phyloP scores from a whole-genome alignment of 2,113 vertebrate species.

The Oreamnos americanus region DNA sequence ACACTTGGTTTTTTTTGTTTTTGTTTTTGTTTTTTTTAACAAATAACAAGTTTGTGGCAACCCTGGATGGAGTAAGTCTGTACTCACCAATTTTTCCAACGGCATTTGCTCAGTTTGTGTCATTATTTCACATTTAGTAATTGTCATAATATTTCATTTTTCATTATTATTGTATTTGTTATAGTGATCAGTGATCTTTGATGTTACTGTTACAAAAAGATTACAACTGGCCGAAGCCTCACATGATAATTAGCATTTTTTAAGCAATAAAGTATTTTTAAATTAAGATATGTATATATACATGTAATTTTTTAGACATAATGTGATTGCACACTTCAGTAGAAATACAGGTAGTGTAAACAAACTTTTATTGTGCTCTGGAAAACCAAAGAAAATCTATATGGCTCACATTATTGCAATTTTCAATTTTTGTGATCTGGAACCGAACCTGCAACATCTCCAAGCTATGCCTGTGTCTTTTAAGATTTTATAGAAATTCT shows the following conservation, averaged over 20 bases:
- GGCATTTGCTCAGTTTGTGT: neutral
- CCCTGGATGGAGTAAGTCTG: neutral
- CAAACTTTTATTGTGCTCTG: neutral
- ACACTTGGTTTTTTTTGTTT: too few species aligned
- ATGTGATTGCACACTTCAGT: neutral
- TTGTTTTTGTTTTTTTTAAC: neutral
- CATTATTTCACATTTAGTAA: neutral
- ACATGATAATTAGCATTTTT: neutral
- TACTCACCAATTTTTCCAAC: neutral
- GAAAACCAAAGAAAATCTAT: neutral
- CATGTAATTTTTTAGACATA: neutral
- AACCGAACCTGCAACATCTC: neutral
- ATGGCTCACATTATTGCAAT: neutral
- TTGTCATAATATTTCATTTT: neutral
- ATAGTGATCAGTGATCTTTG: neutral
- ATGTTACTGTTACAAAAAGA: neutral
- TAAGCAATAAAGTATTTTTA: neutral
- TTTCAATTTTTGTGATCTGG: neutral
- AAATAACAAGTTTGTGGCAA: neutral
- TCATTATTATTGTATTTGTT: neutral
- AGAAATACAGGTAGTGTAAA: neutral
- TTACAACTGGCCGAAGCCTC: neutral
- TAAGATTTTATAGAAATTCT: slow-evolving; percentile 12
- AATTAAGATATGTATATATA: neutral
- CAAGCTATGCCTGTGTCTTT: neutral